Percentiles rank a stretch among this genome's conserved stretches.
phyloP scores from a whole-genome alignment of 2,888 invertebrate genomes.

The Epinotia demarniana region DNA sequence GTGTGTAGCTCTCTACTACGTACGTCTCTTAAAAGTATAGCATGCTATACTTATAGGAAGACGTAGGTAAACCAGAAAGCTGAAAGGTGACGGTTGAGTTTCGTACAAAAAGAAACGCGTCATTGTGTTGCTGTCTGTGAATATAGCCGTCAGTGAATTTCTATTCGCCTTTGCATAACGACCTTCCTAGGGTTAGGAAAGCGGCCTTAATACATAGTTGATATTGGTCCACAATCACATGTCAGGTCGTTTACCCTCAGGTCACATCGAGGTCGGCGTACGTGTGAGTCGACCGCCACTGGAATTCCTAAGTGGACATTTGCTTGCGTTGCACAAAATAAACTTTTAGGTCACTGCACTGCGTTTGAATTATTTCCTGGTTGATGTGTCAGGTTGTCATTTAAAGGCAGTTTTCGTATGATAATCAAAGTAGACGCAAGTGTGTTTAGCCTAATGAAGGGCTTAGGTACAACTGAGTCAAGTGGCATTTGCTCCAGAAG shows the following conservation, averaged over 20 bases:
- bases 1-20: not conserved
- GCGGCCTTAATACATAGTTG: slow-evolving; percentile 43
- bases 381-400: slow-evolving; percentile 23
- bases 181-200: slow-evolving; percentile 44
- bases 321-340: slow-evolving; percentile 43
- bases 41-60: too few relatives aligned
- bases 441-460: too few relatives aligned
- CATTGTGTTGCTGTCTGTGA: not conserved
- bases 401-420: not conserved
- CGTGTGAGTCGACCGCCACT: slow-evolving; percentile 35
- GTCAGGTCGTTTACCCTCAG: slow-evolving; percentile 42
- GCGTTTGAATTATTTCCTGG: slow-evolving; percentile 37
- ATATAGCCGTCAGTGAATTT: slow-evolving; percentile 12
- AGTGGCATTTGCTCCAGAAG: too few relatives aligned
- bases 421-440: too few relatives aligned
- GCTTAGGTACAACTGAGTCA: too few relatives aligned
- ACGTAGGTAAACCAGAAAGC: not conserved
- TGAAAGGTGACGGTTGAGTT: not conserved
- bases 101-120: not conserved
- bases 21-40: too few relatives aligned
- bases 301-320: slow-evolving; percentile 43
- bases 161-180: slow-evolving; percentile 16
- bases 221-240: slow-evolving; percentile 43
- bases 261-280: slow-evolving; percentile 41
- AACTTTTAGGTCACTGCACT: slow-evolving; percentile 37